Percentiles rank a stretch among this genome's conserved stretches.
Evolutionary conservation across 2,888 invertebrate species (phyloP).

Genomic region (Schrankia costaestrigalis): DNA sequence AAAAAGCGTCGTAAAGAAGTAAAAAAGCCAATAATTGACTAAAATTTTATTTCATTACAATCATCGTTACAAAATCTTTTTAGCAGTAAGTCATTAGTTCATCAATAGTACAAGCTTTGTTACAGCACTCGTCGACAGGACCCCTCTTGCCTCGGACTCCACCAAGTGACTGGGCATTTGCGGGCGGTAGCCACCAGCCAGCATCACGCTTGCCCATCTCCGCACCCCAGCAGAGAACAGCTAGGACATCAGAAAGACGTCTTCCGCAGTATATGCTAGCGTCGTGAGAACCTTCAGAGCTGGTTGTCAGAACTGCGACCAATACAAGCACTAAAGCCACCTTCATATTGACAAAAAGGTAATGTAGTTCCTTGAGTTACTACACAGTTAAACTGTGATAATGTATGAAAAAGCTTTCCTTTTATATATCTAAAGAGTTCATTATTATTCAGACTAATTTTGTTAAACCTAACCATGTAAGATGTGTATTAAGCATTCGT

Average conservation of each 20-base stretch:
- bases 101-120: slow-evolving; percentile 3
- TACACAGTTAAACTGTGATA: no score
- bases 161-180: slow-evolving; percentile 4
- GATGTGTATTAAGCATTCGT: no score
- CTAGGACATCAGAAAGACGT: slow-evolving; percentile 12
- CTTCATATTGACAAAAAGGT: no score
- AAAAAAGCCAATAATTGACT: no score
- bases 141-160: slow-evolving; percentile 23
- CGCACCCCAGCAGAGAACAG: slow-evolving; percentile 12
- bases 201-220: slow-evolving; percentile 11
- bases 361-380: no score
- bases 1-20: not conserved
- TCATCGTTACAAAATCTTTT: not conserved
- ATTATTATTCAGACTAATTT: no score
- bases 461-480: no score
- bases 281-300: slow-evolving; percentile 1
- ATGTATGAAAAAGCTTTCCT: no score
- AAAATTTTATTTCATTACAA: not conserved
- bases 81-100: slow-evolving; percentile 1
- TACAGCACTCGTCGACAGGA: slow-evolving; percentile 24
- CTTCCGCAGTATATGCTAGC: slow-evolving; percentile 19
- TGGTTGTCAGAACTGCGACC: not conserved
- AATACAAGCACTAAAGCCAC: not conserved
- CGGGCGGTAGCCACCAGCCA: slow-evolving; percentile 15
- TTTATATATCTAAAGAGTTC: no score